Conservation (phyloP, 2,113 vertebrate genomes). For the Ochotona curzoniae region DNA sequence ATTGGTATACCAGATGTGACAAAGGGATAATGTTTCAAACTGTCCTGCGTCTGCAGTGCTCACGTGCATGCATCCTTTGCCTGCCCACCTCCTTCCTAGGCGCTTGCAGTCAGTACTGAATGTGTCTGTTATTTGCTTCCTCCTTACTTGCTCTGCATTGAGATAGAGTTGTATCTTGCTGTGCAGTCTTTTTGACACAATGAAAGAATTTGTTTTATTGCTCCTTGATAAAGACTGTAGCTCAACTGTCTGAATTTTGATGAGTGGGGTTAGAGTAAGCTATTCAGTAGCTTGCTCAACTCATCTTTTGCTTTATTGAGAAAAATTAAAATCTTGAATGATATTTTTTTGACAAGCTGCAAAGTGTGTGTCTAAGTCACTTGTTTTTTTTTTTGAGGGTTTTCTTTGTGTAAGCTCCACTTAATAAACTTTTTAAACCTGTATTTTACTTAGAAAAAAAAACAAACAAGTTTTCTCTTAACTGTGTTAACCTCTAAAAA, state of each 20-base stretch:
- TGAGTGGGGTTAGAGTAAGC: background rate
- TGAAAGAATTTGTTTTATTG: slow-evolving; percentile 10
- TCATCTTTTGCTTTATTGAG: background rate
- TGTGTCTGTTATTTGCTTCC: background rate
- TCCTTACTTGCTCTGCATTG: background rate
- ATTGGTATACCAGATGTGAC: background rate
- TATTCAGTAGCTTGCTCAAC: background rate
- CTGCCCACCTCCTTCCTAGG: background rate
- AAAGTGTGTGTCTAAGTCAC: background rate
- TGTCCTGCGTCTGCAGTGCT: background rate
- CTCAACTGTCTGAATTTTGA: slow-evolving; percentile 18
- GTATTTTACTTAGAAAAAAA: background rate
- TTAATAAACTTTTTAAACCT: background rate
- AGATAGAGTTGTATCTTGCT: background rate
- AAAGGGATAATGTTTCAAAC: background rate
- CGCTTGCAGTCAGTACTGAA: background rate
- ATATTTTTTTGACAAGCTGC: background rate
- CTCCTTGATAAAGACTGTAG: background rate
- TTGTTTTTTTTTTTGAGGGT: background rate
- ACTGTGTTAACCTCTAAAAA: background rate
- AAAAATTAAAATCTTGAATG: background rate
- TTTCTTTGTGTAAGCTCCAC: background rate
- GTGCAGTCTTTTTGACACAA: background rate
- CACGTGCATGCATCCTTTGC: background rate
- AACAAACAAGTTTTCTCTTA: background rate